Base-by-base conservation (phyloP, 2,888 invertebrate species). In the Ferrisia virgata region DNA sequence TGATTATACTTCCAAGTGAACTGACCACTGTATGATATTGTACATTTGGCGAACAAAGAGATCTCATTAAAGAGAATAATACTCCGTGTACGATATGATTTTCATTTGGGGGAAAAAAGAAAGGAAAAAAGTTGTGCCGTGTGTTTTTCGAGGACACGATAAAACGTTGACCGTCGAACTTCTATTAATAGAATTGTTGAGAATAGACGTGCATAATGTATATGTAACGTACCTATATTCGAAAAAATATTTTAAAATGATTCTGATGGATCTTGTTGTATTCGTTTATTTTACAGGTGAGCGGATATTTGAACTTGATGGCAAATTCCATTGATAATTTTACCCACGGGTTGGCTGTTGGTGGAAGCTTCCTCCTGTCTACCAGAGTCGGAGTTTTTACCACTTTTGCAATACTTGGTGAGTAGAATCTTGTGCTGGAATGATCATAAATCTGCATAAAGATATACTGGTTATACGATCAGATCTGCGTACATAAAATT, bases 241-340 rank as follows among this genome's bases (percentile, higher is more conserved):
- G 82, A 31, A n/a, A 47, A 82, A 4, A 40, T 4, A 72, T 43
- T 13, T 79, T 47, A 4, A 64, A 64, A 64, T 25, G n/a, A 47
- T 18, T 25, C n/a, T n/a, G n/a, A n/a, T n/a, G n/a, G 11, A 40
- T 64, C 28, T 64, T 64, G 25, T 28, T 43, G n/a, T n/a, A n/a
- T n/a, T n/a, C n/a, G n/a, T n/a, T n/a, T n/a, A 85, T 86, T 86
- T 88, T 88, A 9, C 89, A 93, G 92, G 92, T 96, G 85, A 93
- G 96, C 0, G 99, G 98, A 0, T 98, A 98, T 89, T 90, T 99
- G 86, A 99, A 99, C 90, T 91, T 99, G 86, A 91, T 97, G 90
- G 98, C 99, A 2, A 99, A 99, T 89, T 94, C 96, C 11, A 96
- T 99, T 86, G 99, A 99, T 89, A 99, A 99, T 90, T 99, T 99